Evolutionary conservation across 2,113 vertebrate genomes (phyloP), one percentile per base, ranked within the genome.

Genomic region (Amazona vittata): DNA sequence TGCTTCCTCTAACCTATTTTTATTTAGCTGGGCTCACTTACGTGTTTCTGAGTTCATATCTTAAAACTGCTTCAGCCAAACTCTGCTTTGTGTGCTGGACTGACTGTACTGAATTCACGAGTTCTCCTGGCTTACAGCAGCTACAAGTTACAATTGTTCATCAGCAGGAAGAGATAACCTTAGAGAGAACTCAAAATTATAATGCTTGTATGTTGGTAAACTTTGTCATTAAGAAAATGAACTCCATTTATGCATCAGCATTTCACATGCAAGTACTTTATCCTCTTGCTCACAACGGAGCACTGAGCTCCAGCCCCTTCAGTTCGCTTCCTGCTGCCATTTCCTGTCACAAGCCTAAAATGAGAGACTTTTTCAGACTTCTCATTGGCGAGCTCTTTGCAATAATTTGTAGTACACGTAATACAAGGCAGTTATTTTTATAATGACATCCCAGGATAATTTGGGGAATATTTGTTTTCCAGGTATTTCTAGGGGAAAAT

Each of bases 311-410:
- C 95, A 83, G 91, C 86, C 83, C 92, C 70, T 82, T 55, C 91
- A 3, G 46, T 93, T 83, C 1, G 7, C 86, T 97, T 97, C 95
- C 97, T 96, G 95, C 96, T 96, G 93, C 93, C n/a, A 9, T 94
- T 97, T 97, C 97, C 97, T 97, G 96, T 29, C 17, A 1, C 71
- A 60, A 93, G 94, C 77, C 15, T 33, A 12, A 59, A 89, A 85
- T 43, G 68, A 62, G 90, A 91, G 59, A 3, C 65, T 64, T 79
- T 67, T 37, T 83, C 77, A 81, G 94, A 63, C 89, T 22, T n/a
- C 82, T 78, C 67, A 12, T 14, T 63, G 31, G 53, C 2, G 3
- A 95, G 65, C 63, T 90, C 83, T n/a, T 46, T 55, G 90, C 75
- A 88, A 59, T 44, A 11, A 55, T 62, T 75, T 21, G 37, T 19